phyloP scores from a whole-genome alignment of 2,113 vertebrate species.

The Rhodinocichla rosea region DNA sequence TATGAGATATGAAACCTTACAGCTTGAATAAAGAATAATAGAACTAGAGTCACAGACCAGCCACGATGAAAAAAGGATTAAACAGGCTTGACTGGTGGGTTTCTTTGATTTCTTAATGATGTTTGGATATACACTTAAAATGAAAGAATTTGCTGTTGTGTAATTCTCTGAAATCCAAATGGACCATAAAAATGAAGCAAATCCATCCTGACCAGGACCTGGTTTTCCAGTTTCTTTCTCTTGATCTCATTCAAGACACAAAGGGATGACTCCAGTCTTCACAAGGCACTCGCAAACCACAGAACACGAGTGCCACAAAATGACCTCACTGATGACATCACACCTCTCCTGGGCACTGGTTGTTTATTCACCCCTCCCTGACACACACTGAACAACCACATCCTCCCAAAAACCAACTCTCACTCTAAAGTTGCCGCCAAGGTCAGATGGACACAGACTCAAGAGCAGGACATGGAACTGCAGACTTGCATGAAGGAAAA shows the following conservation, averaged over 20 bases:
- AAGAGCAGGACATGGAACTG: neutral
- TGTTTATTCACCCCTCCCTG: neutral
- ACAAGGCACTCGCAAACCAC: neutral
- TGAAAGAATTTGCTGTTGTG: neutral
- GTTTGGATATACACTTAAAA: neutral
- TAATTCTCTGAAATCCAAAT: neutral
- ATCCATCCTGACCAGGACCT: neutral
- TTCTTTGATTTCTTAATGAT: neutral
- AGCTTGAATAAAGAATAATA: neutral
- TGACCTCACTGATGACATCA: neutral
- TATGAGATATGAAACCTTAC: no score
- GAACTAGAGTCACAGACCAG: neutral
- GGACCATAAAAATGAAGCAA: neutral
- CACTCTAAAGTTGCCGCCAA: neutral
- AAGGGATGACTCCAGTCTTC: neutral
- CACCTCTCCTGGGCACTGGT: no score
- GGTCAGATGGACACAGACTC: neutral
- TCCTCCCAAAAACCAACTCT: neutral
- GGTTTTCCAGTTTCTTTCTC: neutral
- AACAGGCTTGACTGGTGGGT: rapidly evolving
- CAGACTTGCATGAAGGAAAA: no score
- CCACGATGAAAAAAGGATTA: rapidly evolving
- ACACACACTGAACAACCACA: neutral
- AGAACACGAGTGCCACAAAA: neutral
- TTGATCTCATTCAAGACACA: neutral